phyloP scores from a whole-genome alignment of 2,797 vertebrate species.

The Poecilia gillii region DNA sequence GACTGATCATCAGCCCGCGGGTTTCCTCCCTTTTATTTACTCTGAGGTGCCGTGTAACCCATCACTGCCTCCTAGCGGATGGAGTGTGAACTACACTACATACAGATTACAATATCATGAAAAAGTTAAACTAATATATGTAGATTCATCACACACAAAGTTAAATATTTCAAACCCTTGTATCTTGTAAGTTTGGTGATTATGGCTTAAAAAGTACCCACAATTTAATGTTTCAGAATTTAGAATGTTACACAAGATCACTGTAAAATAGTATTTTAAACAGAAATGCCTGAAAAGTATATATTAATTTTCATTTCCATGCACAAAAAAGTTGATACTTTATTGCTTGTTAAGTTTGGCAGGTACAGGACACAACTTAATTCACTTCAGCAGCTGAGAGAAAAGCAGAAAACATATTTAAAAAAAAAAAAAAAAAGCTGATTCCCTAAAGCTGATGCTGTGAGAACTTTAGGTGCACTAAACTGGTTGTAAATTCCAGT shows the following conservation, averaged over 20 bases:
- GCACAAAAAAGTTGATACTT: background rate
- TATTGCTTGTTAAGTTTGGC: too few species aligned
- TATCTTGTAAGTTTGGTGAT: background rate
- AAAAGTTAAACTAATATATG: background rate
- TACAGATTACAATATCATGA: background rate
- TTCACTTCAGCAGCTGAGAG: too few species aligned
- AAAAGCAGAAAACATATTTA: too few species aligned
- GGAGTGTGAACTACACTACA: slow-evolving; percentile 1
- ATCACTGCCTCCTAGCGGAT: slow-evolving; percentile 29
- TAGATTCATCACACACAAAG: background rate
- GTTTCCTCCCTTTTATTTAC: slow-evolving; percentile 9
- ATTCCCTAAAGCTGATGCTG: too few species aligned
- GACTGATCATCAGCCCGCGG: background rate
- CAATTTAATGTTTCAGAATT: background rate
- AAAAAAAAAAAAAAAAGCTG: too few species aligned
- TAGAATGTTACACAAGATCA: background rate
- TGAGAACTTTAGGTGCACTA: too few species aligned
- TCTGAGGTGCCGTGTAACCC: background rate
- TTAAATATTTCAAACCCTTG: background rate
- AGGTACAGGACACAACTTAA: too few species aligned
- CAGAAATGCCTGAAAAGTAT: background rate
- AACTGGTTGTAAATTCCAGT: too few species aligned
- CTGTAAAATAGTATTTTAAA: too few species aligned
- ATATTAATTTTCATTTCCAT: background rate
- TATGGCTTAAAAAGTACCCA: background rate